Base-by-base conservation (phyloP, 2,888 invertebrate species). In the Meteorus cinctellus region DNA sequence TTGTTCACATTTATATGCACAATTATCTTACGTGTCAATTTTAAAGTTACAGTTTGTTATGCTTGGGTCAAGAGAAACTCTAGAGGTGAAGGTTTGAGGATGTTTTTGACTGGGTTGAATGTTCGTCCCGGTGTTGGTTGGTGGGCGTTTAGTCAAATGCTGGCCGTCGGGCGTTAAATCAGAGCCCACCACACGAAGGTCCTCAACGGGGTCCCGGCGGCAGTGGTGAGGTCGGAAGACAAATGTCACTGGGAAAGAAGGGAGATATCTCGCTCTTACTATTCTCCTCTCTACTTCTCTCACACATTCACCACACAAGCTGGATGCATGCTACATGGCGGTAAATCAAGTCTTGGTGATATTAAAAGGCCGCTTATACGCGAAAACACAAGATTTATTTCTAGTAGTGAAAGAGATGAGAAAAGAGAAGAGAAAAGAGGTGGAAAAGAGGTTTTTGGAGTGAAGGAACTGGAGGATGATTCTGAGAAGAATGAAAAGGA, bases 331-430 rank as follows among this genome's bases (percentile, higher is more conserved):
- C 85, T 84, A 82, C 81, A 71, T 69, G 85, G 82, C 86, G 85
- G 87, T 89, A 89, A 89, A 89, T 88, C 89, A 88, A 88, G 85
- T 79, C 79, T 70, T 82, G 87, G 87, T 88, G 89, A 88, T 88
- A 88, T 89, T 88, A 89, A 88, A 88, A 88, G 88, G 86, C 87
- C 89, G 88, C 88, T 87, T 89, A 88, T 89, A 89, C 86, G 86
- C 86, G 87, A 89, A 88, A 88, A 89, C 85, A 84, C 82, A 86
- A 88, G 87, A 88, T 89, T 88, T 88, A 89, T 88, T 82, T 88
- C 85, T 82, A 60, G 74, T 71, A 80, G 78, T 62, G 60, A 75
- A 79, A 73, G 76, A 78, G 76, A 63, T 60, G 10, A 65, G 34
- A 59, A 70, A 59, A 78, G 67, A 29, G 59, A 48, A 73, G 41